A percentile compares a stretch with the other conserved stretches of the same genome.
phyloP scores from a whole-genome alignment of 2,888 invertebrate species.

The Osmoderma eremita region DNA sequence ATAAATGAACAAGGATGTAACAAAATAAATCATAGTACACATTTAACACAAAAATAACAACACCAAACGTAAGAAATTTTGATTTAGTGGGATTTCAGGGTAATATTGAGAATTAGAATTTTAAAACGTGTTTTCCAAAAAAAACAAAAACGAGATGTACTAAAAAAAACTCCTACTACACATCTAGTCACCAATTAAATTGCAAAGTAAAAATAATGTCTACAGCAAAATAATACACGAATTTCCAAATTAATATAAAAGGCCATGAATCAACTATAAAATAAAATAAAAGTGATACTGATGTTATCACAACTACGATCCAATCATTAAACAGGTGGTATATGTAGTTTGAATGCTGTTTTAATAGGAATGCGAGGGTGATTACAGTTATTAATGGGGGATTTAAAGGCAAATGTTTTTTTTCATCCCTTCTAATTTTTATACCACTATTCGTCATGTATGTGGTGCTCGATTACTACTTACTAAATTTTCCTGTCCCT shows the following conservation, averaged over 20 bases:
- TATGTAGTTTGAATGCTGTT: slow-evolving; percentile 23
- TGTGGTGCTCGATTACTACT: slow-evolving; percentile 66
- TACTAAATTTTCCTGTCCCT: slow-evolving; percentile 75
- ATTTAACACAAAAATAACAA: slow-evolving; percentile 24
- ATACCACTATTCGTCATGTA: slow-evolving; percentile 20
- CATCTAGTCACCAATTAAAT: slow-evolving; percentile 20
- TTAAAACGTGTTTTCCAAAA: slow-evolving; percentile 19
- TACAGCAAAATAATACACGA: slow-evolving; percentile 53
- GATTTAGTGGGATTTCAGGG: slow-evolving; percentile 12
- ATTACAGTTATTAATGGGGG: slow-evolving; percentile 35
- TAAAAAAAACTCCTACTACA: slow-evolving; percentile 19
- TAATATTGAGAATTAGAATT: slow-evolving; percentile 23
- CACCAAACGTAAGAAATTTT: slow-evolving; percentile 16
- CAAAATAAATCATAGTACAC: slow-evolving; percentile 26
- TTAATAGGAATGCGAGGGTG: slow-evolving; percentile 18
- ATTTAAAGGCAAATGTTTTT: background rate
- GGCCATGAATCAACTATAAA: slow-evolving; percentile 50
- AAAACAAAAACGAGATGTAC: slow-evolving; percentile 16
- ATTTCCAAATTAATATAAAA: slow-evolving; percentile 51
- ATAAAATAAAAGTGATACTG: slow-evolving; percentile 21
- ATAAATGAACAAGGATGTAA: too few species aligned
- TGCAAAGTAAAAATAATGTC: slow-evolving; percentile 43
- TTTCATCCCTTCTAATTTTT: slow-evolving; percentile 18
- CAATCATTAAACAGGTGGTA: slow-evolving; percentile 34
- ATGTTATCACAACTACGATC: slow-evolving; percentile 33